These are phyloP conservation scores for Typhlichthys subterraneus DNA, from an alignment of 2,797 vertebrate genomes.

Conservation along the genomic window DNA sequence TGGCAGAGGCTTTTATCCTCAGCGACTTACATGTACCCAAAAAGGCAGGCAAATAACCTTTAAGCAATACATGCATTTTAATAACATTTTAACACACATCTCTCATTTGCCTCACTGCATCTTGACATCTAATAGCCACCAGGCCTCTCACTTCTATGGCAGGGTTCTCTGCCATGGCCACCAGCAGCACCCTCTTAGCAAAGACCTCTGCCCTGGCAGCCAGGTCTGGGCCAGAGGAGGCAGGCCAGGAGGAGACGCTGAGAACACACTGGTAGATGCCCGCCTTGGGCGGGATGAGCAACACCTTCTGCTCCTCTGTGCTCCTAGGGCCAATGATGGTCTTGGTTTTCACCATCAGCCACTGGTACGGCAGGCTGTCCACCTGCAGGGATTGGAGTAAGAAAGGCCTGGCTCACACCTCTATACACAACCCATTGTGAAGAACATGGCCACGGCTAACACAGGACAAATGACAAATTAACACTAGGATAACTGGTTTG, in stretches of 20 bases:
- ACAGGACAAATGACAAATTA: neutral
- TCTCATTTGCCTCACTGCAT: too few species aligned
- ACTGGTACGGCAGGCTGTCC: conserved; percentile 84
- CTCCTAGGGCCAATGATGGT: conserved; percentile 87
- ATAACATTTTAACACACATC: too few species aligned
- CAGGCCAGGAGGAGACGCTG: conserved; percentile 91
- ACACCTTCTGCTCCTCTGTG: conserved; percentile 90
- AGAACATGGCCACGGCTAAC: neutral
- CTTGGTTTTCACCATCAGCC: conserved; percentile 94
- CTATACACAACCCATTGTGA: too few species aligned
- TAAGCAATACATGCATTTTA: too few species aligned
- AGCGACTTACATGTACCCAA: too few species aligned
- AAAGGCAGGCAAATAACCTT: too few species aligned
- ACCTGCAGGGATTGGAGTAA: conserved; percentile 67
- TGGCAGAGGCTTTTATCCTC: too few species aligned
- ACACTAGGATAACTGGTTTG: neutral
- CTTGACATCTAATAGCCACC: neutral
- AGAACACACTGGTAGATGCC: conserved; percentile 91
- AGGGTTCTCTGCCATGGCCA: conserved; percentile 90
- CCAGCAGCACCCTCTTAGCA: conserved; percentile 85
- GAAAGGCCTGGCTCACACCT: neutral
- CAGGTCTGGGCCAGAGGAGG: conserved; percentile 84
- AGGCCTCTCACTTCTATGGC: conserved; percentile 79
- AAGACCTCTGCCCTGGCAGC: conserved; percentile 84
- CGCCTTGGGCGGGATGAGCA: conserved; percentile 86